Percentiles rank a stretch among this genome's conserved stretches.
Evolutionary conservation across 2,113 vertebrate species (phyloP).

Genomic region (Plestiodon gilberti): DNA sequence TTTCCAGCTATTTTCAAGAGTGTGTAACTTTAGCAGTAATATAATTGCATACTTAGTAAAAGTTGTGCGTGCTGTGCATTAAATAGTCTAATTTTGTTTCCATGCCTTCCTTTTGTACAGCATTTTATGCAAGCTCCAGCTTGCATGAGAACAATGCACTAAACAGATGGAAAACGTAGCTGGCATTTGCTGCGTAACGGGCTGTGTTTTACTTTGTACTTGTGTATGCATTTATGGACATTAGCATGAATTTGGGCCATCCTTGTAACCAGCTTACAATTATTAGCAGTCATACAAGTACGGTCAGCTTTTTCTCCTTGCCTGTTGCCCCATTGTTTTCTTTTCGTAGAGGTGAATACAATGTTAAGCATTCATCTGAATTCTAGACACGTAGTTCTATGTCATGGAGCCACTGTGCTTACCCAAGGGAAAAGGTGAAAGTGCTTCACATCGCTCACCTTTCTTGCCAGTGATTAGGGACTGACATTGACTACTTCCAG

Average conservation of each 20-base stretch:
- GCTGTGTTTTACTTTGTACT: background rate
- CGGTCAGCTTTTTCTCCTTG: background rate
- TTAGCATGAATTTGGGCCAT: background rate
- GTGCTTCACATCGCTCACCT: constrained; percentile 41
- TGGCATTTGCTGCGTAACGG: background rate
- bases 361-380: constrained; percentile 7
- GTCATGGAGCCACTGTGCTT: background rate
- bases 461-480: constrained; percentile 51
- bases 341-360: constrained; percentile 14
- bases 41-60: background rate
- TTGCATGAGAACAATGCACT: background rate
- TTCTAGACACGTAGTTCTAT: constrained; percentile 36
- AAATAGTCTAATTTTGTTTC: background rate
- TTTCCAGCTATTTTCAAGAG: background rate
- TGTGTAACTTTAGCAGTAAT: background rate
- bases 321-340: constrained; percentile 22
- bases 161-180: background rate
- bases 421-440: constrained; percentile 54
- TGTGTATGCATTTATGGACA: background rate
- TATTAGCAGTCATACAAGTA: background rate
- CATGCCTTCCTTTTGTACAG: background rate
- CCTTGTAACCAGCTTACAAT: constrained; percentile 5
- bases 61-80: background rate
- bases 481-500: background rate
- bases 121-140: background rate